phyloP scores from a whole-genome alignment of 2,113 vertebrate species.

The Amphiprion percula region DNA sequence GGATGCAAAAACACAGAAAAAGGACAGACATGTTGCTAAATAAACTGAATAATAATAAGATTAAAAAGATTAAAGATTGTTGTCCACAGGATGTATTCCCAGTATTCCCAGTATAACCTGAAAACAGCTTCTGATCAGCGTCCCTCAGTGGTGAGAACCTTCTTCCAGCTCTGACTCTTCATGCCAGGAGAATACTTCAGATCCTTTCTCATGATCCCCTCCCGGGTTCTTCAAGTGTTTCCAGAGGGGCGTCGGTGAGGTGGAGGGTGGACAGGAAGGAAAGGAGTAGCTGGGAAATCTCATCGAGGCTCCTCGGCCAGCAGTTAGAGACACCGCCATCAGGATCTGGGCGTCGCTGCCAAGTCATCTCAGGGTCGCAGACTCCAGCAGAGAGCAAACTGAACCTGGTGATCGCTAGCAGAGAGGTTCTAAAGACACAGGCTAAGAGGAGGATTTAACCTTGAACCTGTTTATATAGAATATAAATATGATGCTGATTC shows the following conservation, averaged over 20 bases:
- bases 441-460: no score
- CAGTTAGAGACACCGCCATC: slow-evolving; percentile 60
- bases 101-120: no score
- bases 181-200: slow-evolving; percentile 9
- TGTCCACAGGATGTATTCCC: no score
- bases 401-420: no score
- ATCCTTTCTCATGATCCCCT: slow-evolving; percentile 59
- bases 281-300: slow-evolving; percentile 81
- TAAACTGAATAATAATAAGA: not conserved
- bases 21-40: not conserved
- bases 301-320: slow-evolving; percentile 65
- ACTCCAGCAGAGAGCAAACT: not conserved
- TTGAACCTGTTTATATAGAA: no score
- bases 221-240: slow-evolving; percentile 56
- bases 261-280: slow-evolving; percentile 75
- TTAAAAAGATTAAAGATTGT: not conserved
- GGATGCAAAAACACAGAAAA: no score
- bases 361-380: slow-evolving; percentile 70
- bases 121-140: not conserved
- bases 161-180: not conserved
- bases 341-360: slow-evolving; percentile 69
- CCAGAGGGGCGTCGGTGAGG: slow-evolving; percentile 49
- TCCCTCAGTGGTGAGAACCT: slow-evolving; percentile 13
- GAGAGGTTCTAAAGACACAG: no score
- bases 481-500: no score